Conservation (phyloP, 2,113 vertebrate genomes). For the Trogon melanurus region DNA sequence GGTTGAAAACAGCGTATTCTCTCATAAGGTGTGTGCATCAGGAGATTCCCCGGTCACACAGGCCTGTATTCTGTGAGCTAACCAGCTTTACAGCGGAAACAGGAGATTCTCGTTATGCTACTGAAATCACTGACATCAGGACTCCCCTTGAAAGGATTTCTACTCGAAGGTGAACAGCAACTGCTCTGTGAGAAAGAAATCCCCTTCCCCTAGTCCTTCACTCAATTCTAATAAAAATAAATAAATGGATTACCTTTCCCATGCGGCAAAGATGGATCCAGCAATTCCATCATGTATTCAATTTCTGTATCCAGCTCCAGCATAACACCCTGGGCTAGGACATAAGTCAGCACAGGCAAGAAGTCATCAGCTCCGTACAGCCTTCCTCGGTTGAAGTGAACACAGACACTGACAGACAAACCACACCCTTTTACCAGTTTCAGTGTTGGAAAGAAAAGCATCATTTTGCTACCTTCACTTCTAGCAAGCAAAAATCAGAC, state of each 20-base stretch:
- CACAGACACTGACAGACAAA: not conserved
- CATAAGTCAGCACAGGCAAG: constrained; percentile 93
- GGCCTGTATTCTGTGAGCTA: not conserved
- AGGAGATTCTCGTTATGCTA: not conserved
- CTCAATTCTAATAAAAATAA: not conserved
- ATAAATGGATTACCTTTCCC: constrained; percentile 87
- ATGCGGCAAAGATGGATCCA: constrained; percentile 91
- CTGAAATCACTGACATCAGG: not conserved
- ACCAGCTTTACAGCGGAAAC: not conserved
- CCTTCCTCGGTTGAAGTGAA: constrained; percentile 81
- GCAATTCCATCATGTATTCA: constrained; percentile 97
- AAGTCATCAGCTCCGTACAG: constrained; percentile 97
- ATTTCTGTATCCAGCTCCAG: constrained; percentile 92
- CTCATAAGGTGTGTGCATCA: not conserved
- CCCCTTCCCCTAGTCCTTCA: not conserved
- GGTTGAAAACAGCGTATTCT: rapidly evolving
- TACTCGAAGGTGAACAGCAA: not conserved
- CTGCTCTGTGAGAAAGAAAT: not conserved
- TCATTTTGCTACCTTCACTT: not conserved
- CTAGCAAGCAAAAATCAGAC: not conserved
- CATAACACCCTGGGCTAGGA: constrained; percentile 96
- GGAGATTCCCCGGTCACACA: not conserved
- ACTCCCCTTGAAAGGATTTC: not conserved
- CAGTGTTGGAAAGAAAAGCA: not conserved
- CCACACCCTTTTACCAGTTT: not conserved